Evolutionary conservation across 1,140 invertebrate genomes (phyloP).

Genomic region (Gerris buenoi): DNA sequence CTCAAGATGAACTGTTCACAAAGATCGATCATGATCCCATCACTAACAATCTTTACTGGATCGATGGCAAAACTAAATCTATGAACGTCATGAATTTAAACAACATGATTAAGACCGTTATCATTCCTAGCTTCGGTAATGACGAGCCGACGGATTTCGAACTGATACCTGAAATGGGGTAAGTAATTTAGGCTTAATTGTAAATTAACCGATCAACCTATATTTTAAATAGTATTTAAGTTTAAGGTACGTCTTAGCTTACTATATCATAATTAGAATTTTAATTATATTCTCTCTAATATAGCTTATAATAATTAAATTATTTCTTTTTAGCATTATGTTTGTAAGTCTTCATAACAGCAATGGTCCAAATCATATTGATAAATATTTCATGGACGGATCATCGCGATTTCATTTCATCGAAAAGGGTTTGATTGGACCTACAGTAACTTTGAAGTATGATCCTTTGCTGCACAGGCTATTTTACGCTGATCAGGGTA

Average conservation of each 20-base stretch:
- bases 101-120: conserved; percentile 35
- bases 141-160: conserved; percentile 43
- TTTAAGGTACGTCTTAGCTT: background rate
- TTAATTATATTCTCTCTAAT: no score
- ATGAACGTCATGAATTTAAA: conserved; percentile 42
- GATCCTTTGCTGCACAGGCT: conserved; percentile 34
- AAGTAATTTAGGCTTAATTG: no score
- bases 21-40: conserved; percentile 46
- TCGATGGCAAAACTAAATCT: conserved; percentile 37
- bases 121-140: conserved; percentile 36
- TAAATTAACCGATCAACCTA: no score
- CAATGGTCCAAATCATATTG: conserved; percentile 35
- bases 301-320: conserved; percentile 4
- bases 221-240: background rate
- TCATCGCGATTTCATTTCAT: conserved; percentile 32
- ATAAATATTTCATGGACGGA: conserved; percentile 42
- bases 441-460: conserved; percentile 36
- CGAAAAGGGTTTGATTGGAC: conserved; percentile 35
- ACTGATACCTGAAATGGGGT: conserved; percentile 47
- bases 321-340: conserved; percentile 37
- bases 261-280: background rate
- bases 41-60: conserved; percentile 48
- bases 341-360: conserved; percentile 39
- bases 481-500: conserved; percentile 38
- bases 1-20: conserved; percentile 33